Evolutionary conservation across 2,113 vertebrate genomes (phyloP).

Genomic region (Rynchops niger): DNA sequence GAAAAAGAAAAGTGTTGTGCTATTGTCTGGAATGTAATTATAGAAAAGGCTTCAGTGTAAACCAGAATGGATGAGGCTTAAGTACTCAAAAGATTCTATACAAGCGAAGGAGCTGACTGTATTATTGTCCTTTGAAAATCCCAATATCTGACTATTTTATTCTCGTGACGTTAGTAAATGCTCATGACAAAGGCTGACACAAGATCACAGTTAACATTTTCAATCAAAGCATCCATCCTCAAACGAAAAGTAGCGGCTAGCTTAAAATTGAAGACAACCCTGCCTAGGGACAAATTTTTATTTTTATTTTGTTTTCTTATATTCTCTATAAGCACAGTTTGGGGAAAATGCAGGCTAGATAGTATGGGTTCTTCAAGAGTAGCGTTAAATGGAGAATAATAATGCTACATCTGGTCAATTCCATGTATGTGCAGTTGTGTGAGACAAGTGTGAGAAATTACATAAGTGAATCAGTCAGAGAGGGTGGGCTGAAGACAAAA

Average conservation of each 20-base stretch:
- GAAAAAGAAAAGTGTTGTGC: constrained; percentile 31
- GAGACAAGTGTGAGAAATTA: neutral
- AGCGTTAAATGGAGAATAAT: neutral
- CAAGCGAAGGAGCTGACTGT: neutral
- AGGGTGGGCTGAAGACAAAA: neutral
- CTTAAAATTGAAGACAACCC: neutral
- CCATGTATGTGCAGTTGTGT: neutral
- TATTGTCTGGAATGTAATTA: constrained; percentile 34
- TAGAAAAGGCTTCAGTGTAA: neutral
- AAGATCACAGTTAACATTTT: neutral
- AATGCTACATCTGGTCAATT: neutral
- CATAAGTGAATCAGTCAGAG: neutral
- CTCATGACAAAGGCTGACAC: neutral
- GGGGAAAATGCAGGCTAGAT: neutral
- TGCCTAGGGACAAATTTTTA: neutral
- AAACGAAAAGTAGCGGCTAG: neutral
- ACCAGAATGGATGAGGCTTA: neutral
- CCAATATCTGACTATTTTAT: neutral
- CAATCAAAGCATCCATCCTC: neutral
- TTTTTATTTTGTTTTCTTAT: neutral
- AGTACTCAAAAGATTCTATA: neutral
- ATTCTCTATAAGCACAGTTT: neutral
- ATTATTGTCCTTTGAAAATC: neutral
- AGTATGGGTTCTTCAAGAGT: neutral
- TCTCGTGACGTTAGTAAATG: rapidly evolving